phyloP scores from a whole-genome alignment of 2,797 vertebrate species.

The Carapus acus region DNA sequence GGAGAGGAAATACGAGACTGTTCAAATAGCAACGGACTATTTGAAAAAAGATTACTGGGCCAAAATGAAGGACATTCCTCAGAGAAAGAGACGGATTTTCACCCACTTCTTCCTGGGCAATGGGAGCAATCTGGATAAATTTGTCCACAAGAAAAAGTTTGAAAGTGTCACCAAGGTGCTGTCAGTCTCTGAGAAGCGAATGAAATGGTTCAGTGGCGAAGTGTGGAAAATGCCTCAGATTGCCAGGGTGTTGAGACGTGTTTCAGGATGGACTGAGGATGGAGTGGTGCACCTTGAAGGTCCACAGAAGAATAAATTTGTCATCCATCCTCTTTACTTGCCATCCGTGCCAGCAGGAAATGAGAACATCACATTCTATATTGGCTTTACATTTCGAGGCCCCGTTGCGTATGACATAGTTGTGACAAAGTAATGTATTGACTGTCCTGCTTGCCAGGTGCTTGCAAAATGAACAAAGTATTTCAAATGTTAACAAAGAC shows the following conservation, averaged over 20 bases:
- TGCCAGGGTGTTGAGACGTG: slow-evolving; percentile 56
- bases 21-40: slow-evolving; percentile 67
- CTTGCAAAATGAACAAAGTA: too few relatives aligned
- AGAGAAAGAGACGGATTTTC: slow-evolving; percentile 70
- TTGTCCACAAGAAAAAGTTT: slow-evolving; percentile 66
- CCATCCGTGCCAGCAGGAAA: slow-evolving; percentile 73
- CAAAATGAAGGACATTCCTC: slow-evolving; percentile 74
- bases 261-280: slow-evolving; percentile 80
- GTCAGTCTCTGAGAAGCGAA: slow-evolving; percentile 57
- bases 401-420: slow-evolving; percentile 74
- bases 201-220: slow-evolving; percentile 62
- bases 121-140: slow-evolving; percentile 61
- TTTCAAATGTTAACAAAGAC: too few relatives aligned
- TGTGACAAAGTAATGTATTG: slow-evolving; percentile 33
- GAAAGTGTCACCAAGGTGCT: slow-evolving; percentile 48
- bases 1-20: slow-evolving; percentile 65
- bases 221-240: slow-evolving; percentile 64
- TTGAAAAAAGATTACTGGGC: slow-evolving; percentile 60
- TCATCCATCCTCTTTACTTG: slow-evolving; percentile 61
- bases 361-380: slow-evolving; percentile 80
- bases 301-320: slow-evolving; percentile 60
- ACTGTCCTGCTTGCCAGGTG: not conserved
- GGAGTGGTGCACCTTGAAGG: slow-evolving; percentile 70
- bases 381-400: slow-evolving; percentile 79
- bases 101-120: slow-evolving; percentile 76